Base-by-base conservation (phyloP, 2,113 vertebrate genomes). In the Synchiropus splendidus region DNA sequence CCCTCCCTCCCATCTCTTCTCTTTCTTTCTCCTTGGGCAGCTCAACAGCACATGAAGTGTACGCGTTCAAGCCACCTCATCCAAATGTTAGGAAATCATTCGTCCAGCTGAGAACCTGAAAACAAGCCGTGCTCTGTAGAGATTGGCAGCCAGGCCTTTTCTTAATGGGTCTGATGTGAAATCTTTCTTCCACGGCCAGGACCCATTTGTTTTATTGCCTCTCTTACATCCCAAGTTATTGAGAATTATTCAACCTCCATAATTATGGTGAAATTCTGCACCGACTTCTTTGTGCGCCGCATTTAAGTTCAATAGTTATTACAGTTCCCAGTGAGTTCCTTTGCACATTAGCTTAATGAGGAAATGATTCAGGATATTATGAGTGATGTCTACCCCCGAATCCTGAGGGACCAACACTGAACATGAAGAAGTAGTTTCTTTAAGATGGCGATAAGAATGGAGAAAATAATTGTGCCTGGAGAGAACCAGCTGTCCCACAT, bases 1-100 rank as follows among this genome's bases (percentile, higher is more conserved):
- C 30, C n/a, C 27, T 4, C 16, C 38, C 52, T 55, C 2, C 18
- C 40, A 48, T 48, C 50, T 46, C 21, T n/a, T 2, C 13, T 51
- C n/a, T 44, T 51, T 32, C 31, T 17, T 55, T 36, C 18, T 11
- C 15, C 50, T 50, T 54, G 31, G 43, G 36, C 34, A 6, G 8
- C n/a, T n/a, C 42, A 27, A 10, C 9, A 1, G 42, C 51, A 11
- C 1, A 12, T 31, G 14, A 39, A 14, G 16, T n/a, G 18, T 12
- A 6, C 1, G 10, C 12, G 10, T 11, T 15, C 4, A 40, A 39
- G 17, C 9, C 21, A 6, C 13, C 2, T 5, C 10, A 27, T n/a
- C 3, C 9, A 41, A 14, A 27, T 10, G 10, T n/a, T n/a, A 27
- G 2, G 5, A 10, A 9, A 30, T n/a, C 12, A 13, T 4, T 27